Percentiles rank a stretch among this genome's conserved stretches.
Conservation (phyloP, 2,113 vertebrate species). For the Antigone vipio region DNA sequence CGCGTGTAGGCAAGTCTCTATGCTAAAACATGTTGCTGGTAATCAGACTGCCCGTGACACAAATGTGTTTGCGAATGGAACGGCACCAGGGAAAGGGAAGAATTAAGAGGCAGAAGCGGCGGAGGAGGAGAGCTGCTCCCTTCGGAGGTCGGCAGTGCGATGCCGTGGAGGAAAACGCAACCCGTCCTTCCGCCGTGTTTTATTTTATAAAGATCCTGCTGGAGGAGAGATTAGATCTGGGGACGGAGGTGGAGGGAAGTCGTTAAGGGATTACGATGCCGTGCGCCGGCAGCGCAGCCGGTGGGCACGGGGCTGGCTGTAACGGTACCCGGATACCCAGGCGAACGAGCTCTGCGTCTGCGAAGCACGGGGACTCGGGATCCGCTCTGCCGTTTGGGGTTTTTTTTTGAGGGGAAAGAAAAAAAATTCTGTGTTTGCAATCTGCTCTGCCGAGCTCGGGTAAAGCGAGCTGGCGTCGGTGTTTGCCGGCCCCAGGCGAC, state of each 20-base stretch:
- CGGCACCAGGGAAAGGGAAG: background rate
- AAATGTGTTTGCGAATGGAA: background rate
- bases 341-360: rapidly evolving
- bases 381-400: background rate
- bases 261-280: background rate
- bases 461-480: rapidly evolving
- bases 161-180: background rate
- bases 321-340: background rate
- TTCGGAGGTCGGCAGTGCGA: background rate
- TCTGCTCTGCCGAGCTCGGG: background rate
- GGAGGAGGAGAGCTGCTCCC: background rate
- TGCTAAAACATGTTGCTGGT: background rate
- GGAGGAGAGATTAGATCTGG: background rate
- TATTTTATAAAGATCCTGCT: background rate
- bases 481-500: background rate
- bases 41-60: background rate
- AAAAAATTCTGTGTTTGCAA: background rate
- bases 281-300: background rate
- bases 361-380: rapidly evolving
- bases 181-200: background rate
- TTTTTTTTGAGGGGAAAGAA: no score
- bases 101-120: background rate
- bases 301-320: background rate
- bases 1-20: rapidly evolving
- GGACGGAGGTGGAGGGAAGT: background rate